These are phyloP conservation scores for Xyrichtys novacula DNA, from an alignment of 2,797 vertebrate genomes.

Conservation along the genomic window DNA sequence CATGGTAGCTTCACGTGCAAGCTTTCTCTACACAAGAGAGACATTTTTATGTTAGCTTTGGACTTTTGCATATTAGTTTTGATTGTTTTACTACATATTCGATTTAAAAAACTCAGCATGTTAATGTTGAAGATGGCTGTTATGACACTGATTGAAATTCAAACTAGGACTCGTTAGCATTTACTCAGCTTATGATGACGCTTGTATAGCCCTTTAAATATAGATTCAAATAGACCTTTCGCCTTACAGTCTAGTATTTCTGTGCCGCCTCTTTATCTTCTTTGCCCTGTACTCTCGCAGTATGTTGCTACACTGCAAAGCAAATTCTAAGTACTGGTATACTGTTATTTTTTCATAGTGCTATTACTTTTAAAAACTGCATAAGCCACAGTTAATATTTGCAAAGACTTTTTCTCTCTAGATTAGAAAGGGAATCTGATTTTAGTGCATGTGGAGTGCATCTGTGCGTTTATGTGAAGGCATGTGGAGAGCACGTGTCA, in stretches of 20 bases:
- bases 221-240: constrained; percentile 75
- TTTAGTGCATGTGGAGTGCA: constrained; percentile 72
- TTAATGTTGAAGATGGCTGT: constrained; percentile 65
- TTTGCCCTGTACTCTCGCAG: constrained; percentile 64
- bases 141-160: constrained; percentile 65
- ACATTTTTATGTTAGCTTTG: constrained; percentile 68
- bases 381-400: constrained; percentile 81
- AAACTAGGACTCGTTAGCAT: constrained; percentile 70
- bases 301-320: constrained; percentile 74
- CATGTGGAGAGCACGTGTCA: constrained; percentile 66
- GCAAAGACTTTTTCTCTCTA: constrained; percentile 55
- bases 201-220: constrained; percentile 86
- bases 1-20: constrained; percentile 68
- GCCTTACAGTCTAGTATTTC: constrained; percentile 54
- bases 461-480: constrained; percentile 72
- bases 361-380: constrained; percentile 76
- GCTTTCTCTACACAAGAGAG: constrained; percentile 65
- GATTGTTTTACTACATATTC: constrained; percentile 80
- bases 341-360: constrained; percentile 60
- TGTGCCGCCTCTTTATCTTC: constrained; percentile 58
- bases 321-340: constrained; percentile 74
- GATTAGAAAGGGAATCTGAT: constrained; percentile 56
- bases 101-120: constrained; percentile 52
- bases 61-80: constrained; percentile 85
- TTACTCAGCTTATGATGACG: constrained; percentile 70